Conservation (phyloP, 2,113 vertebrate species). For the Tenrec ecaudatus region DNA sequence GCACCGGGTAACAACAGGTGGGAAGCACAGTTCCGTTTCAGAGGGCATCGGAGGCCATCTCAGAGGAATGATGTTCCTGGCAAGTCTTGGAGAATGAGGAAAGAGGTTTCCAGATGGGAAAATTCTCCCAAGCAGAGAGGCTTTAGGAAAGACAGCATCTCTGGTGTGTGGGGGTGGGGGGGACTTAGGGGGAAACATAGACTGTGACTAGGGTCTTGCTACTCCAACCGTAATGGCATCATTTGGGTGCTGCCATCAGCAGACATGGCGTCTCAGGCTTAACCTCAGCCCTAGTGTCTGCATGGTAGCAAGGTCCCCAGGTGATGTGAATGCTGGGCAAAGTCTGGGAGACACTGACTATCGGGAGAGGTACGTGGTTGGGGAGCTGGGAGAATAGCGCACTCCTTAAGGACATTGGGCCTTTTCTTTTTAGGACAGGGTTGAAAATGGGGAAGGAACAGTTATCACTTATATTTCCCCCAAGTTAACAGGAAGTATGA, state of each 20-base stretch:
- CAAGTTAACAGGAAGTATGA: not conserved
- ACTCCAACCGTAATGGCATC: not conserved
- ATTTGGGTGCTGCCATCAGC: not conserved
- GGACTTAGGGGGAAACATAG: too few relatives aligned
- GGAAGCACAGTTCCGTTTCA: not conserved
- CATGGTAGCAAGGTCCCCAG: not conserved
- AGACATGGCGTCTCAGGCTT: not conserved
- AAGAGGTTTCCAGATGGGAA: not conserved
- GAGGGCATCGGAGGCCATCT: not conserved
- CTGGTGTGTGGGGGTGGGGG: not conserved
- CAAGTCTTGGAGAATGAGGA: not conserved
- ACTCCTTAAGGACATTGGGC: not conserved
- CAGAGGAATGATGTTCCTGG: not conserved
- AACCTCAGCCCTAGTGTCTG: not conserved
- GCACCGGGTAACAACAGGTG: not conserved
- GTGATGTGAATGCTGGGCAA: not conserved
- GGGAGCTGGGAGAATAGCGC: not conserved
- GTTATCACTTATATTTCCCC: not conserved
- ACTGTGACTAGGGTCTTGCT: not conserved
- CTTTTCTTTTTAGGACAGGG: not conserved
- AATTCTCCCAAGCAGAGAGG: not conserved
- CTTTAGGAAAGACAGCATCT: not conserved
- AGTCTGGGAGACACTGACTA: not conserved
- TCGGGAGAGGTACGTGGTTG: not conserved
- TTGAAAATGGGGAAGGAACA: slow-evolving; percentile 22